Base-by-base conservation (phyloP, 92 coral and sea anemone genomes). In the Zoanthus sociatus region DNA sequence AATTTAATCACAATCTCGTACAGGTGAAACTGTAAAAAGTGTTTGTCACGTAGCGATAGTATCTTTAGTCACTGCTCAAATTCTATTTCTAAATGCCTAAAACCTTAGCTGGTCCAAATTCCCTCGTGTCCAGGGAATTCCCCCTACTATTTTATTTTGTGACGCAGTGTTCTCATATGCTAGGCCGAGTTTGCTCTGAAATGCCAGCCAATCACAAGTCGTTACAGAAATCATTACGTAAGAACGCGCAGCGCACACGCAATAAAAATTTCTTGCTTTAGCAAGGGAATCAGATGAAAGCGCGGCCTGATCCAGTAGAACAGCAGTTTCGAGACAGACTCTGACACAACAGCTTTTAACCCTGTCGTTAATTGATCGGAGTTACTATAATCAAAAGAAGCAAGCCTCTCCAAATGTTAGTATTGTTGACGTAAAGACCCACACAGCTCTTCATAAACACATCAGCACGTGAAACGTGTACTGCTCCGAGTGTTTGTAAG, bases 201-300 rank as follows among this genome's bases (percentile, higher is more conserved):
- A 18, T 14, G 51, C 69, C 64, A 84, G 76, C 98, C 98, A 94
- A 94, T 94, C 96, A 94, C 83, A 75, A 45, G 14, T 79, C 51
- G 51, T 87, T 50, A 77, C 86, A 84, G 64, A 77, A 89, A 74
- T 77, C 75, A 91, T 91, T 91, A 94, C 95, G 98, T 94, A 87
- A 94, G 95, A 95, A 91, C 88, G 2, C 42, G 42, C 42, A 37
- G 42, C 42, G 81, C 89, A 92, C 93, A 93, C 98, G 98, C 93
- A 94, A 89, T 94, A 90, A 88, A 89, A 94, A 90, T 90, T 93
- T 84, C 88, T 89, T 77, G 83, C 88, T 92, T 91, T 93, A 83
- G 84, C 81, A 45, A 90, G 77, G 54, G 74, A 78, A 92, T 26
- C 93, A 83, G 78, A 45, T 56, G 46, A 71, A 88, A 45, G 11